Conservation (phyloP, 2,113 vertebrate genomes). For the Antennarius striatus region DNA sequence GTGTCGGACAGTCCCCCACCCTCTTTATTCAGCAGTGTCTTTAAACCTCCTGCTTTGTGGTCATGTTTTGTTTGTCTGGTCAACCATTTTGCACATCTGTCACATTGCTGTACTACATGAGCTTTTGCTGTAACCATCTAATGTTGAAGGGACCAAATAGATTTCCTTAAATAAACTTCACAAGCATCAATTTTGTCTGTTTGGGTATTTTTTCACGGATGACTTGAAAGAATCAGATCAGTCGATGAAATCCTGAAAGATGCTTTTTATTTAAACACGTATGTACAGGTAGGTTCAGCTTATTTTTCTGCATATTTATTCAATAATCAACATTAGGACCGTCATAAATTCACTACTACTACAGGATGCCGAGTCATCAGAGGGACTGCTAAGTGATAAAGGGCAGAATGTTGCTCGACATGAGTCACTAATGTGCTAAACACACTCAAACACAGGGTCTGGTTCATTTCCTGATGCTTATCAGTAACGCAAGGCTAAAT, state of each 20-base stretch:
- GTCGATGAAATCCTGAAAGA: constrained; percentile 69
- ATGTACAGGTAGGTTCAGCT: constrained; percentile 73
- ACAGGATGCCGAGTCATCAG: constrained; percentile 51
- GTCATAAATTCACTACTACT: constrained; percentile 60
- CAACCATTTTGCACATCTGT: constrained; percentile 3
- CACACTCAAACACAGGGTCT: constrained; percentile 53
- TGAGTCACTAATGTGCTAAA: constrained; percentile 62
- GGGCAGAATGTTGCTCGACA: constrained; percentile 45
- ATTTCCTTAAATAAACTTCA: constrained; percentile 94
- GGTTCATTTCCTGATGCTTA: constrained; percentile 36
- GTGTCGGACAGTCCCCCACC: neutral
- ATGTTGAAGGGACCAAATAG: constrained; percentile 89
- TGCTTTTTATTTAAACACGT: constrained; percentile 79
- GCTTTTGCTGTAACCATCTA: constrained; percentile 53
- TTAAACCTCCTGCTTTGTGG: constrained; percentile 20
- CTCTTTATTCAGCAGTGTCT: constrained; percentile 12
- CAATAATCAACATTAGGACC: constrained; percentile 50
- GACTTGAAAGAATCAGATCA: neutral
- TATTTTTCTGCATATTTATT: constrained; percentile 69
- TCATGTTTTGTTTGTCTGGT: constrained; percentile 22
- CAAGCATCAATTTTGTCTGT: constrained; percentile 81
- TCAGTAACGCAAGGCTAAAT: constrained; percentile 53
- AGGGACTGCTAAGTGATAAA: constrained; percentile 47
- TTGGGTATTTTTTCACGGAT: neutral
- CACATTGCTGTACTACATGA: constrained; percentile 32